These are phyloP conservation scores for Apodemia zela DNA, from an alignment of 2,888 invertebrate species.

Conservation along the genomic window DNA sequence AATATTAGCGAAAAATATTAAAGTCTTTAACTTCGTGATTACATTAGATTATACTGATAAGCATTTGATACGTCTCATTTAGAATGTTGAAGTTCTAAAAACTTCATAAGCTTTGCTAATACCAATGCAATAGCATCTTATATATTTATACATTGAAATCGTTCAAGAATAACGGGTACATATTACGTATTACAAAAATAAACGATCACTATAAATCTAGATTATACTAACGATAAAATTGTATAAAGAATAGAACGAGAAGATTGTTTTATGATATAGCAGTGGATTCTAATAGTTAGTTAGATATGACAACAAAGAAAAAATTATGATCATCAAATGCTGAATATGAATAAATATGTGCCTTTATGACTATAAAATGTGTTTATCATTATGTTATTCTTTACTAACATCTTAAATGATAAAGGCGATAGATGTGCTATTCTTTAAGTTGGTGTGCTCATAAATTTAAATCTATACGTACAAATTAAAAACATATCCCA, in stretches of 20 bases:
- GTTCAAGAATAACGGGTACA: neutral
- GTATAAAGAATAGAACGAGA: neutral
- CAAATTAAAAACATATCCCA: neutral
- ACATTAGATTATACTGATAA: neutral
- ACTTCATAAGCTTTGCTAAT: too few species aligned
- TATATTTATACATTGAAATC: neutral
- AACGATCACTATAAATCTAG: too few species aligned
- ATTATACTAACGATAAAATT: neutral
- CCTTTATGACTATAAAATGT: too few species aligned
- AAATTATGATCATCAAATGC: too few species aligned
- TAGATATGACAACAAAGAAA: too few species aligned
- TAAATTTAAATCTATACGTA: neutral
- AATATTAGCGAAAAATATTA: neutral
- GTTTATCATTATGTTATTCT: too few species aligned
- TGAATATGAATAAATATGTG: too few species aligned
- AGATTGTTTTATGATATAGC: neutral
- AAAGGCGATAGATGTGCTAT: neutral
- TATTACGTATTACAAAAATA: too few species aligned
- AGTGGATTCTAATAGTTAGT: too few species aligned
- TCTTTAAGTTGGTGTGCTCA: neutral
- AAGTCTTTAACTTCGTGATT: neutral
- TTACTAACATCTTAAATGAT: too few species aligned
- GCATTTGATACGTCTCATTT: slow-evolving; percentile 1
- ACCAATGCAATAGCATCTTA: too few species aligned
- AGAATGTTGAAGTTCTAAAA: neutral